Percentiles rank a stretch among this genome's conserved stretches.
Conservation (phyloP, 2,888 invertebrate species). For the Caenorhabditis sp. region DNA sequence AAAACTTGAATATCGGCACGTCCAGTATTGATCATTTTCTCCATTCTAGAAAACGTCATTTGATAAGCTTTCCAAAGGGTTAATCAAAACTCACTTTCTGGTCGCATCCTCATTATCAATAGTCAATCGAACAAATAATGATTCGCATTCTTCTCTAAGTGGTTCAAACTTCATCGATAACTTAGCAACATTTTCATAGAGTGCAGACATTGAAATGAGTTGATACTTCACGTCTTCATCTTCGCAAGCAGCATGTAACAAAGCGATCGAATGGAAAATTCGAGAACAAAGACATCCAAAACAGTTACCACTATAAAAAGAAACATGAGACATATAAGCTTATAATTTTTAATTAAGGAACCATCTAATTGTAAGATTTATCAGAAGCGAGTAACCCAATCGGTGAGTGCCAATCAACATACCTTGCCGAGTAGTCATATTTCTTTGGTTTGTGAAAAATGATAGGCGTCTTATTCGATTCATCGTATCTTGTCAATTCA, state of each 20-base stretch:
- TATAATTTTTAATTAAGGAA: not conserved
- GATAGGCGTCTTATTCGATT: slow-evolving; percentile 15
- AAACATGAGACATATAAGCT: not conserved
- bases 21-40: slow-evolving; percentile 22
- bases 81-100: slow-evolving; percentile 1
- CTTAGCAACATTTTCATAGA: slow-evolving; percentile 7
- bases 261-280: slow-evolving; percentile 89
- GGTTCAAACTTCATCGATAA: slow-evolving; percentile 23
- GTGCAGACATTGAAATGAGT: not conserved
- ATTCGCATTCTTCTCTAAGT: slow-evolving; percentile 36
- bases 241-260: slow-evolving; percentile 76
- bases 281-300: slow-evolving; percentile 82
- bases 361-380: no score
- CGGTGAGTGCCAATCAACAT: no score
- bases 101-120: slow-evolving; percentile 32
- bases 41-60: slow-evolving; percentile 7
- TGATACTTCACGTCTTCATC: slow-evolving; percentile 20
- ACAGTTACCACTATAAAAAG: slow-evolving; percentile 69
- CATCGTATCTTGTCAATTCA: slow-evolving; percentile 46
- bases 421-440: not conserved
- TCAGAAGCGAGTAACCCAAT: no score
- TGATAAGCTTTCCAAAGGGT: no score
- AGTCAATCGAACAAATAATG: slow-evolving; percentile 37
- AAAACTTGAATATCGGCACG: slow-evolving; percentile 25
- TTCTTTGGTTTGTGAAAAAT: slow-evolving; percentile 23